phyloP scores from a whole-genome alignment of 2,888 invertebrate species.

The Nomada goodeniana region DNA sequence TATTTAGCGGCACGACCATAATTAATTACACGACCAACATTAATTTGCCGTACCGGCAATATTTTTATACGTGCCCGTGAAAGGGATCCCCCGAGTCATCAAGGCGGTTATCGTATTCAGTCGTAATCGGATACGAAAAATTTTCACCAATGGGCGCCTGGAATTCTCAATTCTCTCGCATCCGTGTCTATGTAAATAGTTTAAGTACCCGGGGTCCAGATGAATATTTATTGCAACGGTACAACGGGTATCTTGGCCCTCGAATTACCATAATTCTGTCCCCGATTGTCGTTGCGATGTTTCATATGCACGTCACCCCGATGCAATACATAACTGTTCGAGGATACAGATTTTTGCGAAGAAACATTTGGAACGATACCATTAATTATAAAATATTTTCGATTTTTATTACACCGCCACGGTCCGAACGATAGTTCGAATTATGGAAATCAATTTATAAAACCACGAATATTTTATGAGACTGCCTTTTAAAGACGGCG shows the following conservation, averaged over 20 bases:
- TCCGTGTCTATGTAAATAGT: conserved; percentile 63
- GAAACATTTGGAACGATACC: background rate
- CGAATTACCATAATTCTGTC: conserved; percentile 68
- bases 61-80: conserved; percentile 33
- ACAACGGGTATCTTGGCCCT: conserved; percentile 9
- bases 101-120: conserved; percentile 38
- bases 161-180: conserved; percentile 47
- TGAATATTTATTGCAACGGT: conserved; percentile 66
- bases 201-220: conserved; percentile 37
- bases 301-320: conserved; percentile 17
- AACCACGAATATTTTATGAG: no score
- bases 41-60: conserved; percentile 33
- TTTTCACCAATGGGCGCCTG: conserved; percentile 22
- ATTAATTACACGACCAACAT: conserved; percentile 42
- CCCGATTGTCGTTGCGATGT: conserved; percentile 38
- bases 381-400: background rate
- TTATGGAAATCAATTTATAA: no score
- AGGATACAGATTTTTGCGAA: background rate
- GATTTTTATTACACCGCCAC: no score
- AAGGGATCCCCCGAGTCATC: conserved; percentile 49
- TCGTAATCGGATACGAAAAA: conserved; percentile 66
- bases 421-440: no score
- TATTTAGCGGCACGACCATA: conserved; percentile 4
- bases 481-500: no score
- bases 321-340: background rate